Conservation (phyloP, 2,888 invertebrate species). For the Tiliacea citrago region DNA sequence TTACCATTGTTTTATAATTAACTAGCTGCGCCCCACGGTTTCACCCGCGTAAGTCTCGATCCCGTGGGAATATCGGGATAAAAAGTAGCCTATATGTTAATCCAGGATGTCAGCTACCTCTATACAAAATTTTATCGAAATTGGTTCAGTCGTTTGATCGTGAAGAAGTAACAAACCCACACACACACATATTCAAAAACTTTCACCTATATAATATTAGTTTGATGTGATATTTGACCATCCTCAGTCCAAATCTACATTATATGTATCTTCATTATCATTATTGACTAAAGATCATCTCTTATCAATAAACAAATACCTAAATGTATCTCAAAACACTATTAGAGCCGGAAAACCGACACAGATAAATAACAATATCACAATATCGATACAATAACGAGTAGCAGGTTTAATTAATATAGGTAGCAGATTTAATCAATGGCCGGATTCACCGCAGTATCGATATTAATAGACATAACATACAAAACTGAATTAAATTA, state of each 20-base stretch:
- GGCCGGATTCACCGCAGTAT: conserved; percentile 14
- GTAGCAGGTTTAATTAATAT: conserved; percentile 12
- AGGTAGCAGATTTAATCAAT: conserved; percentile 24
- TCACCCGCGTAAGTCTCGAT: too few species aligned
- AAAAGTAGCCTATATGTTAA: too few species aligned
- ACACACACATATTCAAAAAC: too few species aligned
- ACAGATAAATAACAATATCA: not conserved
- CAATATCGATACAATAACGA: not conserved
- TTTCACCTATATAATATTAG: too few species aligned
- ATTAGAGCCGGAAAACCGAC: not conserved
- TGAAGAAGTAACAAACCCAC: too few species aligned
- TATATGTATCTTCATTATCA: not conserved
- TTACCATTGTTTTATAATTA: too few species aligned
- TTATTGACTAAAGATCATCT: not conserved
- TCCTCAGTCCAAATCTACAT: not conserved
- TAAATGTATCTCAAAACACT: not conserved
- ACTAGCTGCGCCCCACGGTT: too few species aligned
- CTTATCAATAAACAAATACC: not conserved
- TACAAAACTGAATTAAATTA: conserved; percentile 10
- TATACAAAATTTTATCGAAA: too few species aligned
- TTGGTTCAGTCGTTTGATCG: too few species aligned
- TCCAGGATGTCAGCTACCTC: too few species aligned
- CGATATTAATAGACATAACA: conserved; percentile 15
- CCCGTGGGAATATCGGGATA: too few species aligned
- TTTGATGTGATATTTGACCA: too few species aligned